Percentiles rank a stretch among this genome's conserved stretches.
phyloP scores from a whole-genome alignment of 1,140 invertebrate genomes.

The Meteorus sp. region DNA sequence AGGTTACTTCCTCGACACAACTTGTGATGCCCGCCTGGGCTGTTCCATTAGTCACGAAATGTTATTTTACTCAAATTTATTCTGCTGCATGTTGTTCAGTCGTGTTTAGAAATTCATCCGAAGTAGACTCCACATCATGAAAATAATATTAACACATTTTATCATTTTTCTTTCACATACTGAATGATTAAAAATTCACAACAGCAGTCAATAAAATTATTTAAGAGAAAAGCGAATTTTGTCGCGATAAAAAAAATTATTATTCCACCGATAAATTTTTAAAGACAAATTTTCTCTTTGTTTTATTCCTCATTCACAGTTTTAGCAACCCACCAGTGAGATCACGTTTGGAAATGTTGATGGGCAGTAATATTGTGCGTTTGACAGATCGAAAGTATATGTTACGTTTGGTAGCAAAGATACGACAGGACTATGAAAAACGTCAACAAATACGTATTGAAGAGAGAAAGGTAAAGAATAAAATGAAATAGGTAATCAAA shows the following conservation, averaged over 20 bases:
- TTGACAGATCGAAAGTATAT: conserved; percentile 69
- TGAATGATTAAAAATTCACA: too few species aligned
- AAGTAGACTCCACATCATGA: conserved; percentile 16
- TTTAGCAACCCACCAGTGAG: conserved; percentile 62
- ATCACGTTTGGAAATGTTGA: conserved; percentile 64
- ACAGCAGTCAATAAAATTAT: too few species aligned
- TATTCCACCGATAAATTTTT: not conserved
- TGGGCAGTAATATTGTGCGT: conserved; percentile 67
- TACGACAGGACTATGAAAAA: conserved; percentile 64
- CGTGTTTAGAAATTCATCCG: conserved; percentile 6
- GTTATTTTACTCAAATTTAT: conserved; percentile 22
- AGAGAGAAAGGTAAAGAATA: conserved; percentile 61
- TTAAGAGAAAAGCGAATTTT: too few species aligned
- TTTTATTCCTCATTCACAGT: conserved; percentile 50
- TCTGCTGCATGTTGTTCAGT: conserved; percentile 9
- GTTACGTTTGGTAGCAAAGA: conserved; percentile 64
- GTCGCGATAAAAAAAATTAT: not conserved
- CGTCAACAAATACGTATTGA: conserved; percentile 65
- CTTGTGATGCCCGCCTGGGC: conserved; percentile 1
- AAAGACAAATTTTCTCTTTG: too few species aligned
- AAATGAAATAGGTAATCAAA: conserved; percentile 1
- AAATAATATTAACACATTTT: too few species aligned
- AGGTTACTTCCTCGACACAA: conserved; percentile 6
- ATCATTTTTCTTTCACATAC: too few species aligned
- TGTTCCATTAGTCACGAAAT: conserved; percentile 21